These are phyloP conservation scores for Calliopum simillimum DNA, from an alignment of 2,888 invertebrate species.

Conservation along the genomic window DNA sequence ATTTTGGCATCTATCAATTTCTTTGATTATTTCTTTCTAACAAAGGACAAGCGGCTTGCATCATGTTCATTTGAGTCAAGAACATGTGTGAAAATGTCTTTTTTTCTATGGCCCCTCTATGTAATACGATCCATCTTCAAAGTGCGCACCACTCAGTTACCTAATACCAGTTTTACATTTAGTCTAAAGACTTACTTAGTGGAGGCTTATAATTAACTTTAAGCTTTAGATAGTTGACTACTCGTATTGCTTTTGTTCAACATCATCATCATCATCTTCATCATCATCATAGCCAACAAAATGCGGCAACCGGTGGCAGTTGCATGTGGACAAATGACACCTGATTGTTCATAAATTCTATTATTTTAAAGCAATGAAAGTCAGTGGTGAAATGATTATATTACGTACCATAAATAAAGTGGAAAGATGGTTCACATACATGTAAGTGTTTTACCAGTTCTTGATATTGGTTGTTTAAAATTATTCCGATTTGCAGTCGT, in stretches of 20 bases:
- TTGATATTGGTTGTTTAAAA: too few relatives aligned
- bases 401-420: neutral
- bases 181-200: conserved; percentile 33
- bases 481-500: too few relatives aligned
- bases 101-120: conserved; percentile 15
- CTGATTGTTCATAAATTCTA: conserved; percentile 45
- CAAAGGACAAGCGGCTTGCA: too few relatives aligned
- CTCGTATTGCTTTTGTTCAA: neutral
- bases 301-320: conserved; percentile 6
- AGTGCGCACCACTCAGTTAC: conserved; percentile 32
- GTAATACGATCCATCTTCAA: conserved; percentile 36
- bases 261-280: neutral
- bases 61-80: too few relatives aligned
- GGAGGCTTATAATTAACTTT: conserved; percentile 36
- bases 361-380: conserved; percentile 41
- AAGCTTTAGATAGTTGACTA: conserved; percentile 1
- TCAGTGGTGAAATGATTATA: conserved; percentile 11
- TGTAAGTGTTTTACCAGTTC: too few relatives aligned
- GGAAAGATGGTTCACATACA: too few relatives aligned
- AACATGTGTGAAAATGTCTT: too few relatives aligned
- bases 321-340: conserved; percentile 34
- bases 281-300: too few relatives aligned
- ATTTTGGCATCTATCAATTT: too few relatives aligned
- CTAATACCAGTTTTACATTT: conserved; percentile 26
- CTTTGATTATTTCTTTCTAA: too few relatives aligned